Base-by-base conservation (phyloP, 2,888 invertebrate species). In the Drosophila monieri region DNA sequence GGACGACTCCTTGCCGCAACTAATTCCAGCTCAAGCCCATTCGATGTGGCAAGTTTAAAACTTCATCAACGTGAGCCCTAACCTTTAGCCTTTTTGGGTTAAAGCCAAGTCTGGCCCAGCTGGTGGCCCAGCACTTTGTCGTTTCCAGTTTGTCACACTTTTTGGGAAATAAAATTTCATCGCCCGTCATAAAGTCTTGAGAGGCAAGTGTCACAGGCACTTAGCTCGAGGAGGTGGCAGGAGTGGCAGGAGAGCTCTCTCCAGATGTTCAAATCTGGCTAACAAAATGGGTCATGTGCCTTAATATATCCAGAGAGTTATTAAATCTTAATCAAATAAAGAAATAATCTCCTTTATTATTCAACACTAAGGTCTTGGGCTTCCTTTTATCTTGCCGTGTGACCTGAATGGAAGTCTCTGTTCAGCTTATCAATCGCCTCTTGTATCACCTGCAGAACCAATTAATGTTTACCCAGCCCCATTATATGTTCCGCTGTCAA, bases 201-300 rank as follows among this genome's bases (percentile, higher is more conserved):
- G 68, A 79, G 79, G 70, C 77, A 72, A 78, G 83, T 83, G 88
- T 85, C 83, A 77, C 83, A 81, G 75, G 56, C 68, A 73, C 65
- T 72, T 72, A 65, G 54, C 58, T 65, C 51, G 51, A 73, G 66
- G 49, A 71, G 53, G 44, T 27, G 47, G 43, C 23, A 12, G 6
- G 21, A 18, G 62, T 65, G 52, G 52, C 44, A 64, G 44, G 65
- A 64, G 27, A 37, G 37, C 65, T 30, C 62, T 30, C 62, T 64
- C 65, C 65, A 18, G 44, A 44, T 44, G 44, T 10, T 39, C 44
- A 18, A 18, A 18, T 18, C 18, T 18, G 18, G 18, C 18, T 18
- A 18, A 18, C 18, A 18, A 64, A 64, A 52, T 65, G 44, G 52
- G 44, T 18, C 66, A 64, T n/a, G 32, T 32, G 35, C 35, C 35